Evolutionary conservation across 2,888 invertebrate species (phyloP), one percentile per base, ranked within the genome.

Genomic region (Drosophila maculinotata): DNA sequence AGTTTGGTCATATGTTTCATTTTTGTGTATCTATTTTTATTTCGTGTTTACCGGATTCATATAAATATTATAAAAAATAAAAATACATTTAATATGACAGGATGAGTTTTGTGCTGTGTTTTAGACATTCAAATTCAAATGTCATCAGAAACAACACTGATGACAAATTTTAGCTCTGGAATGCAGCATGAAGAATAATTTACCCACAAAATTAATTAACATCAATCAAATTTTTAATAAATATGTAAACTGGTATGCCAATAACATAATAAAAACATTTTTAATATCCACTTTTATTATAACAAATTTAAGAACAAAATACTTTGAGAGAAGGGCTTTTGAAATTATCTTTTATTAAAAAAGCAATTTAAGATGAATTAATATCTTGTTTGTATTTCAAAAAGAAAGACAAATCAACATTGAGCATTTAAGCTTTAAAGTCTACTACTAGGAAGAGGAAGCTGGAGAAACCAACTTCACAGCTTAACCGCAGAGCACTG

Each of bases 401-500:
- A 23, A 12, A 17, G 20, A 17, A 30, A 8, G 30, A 2, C 4
- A 30, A 42, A 23, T 33, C 48, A 10, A 54, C 26, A 36, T 17
- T 57, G n/a, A 2, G 35, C 20, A 12, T 15, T 25, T 10, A 35
- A 31, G 30, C 12, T 25, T 20, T 36, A 47, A 15, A 20, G 25
- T 17, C 10, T 8, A 5, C 20, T 35, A 12, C 39, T 12, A 20
- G 20, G 2, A 20, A 20, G 4, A 2, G 20, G 26, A 15, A 39
- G 38, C 31, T 48, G 33, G 0, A 23, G 9, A 12, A 25, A 20
- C 38, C 49, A 53, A 49, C 28, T 52, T 38, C 33, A 42, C 39
- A 39, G 57, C 57, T 62, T 52, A 62, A 51, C 79, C 72, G 12
- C 81, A 62, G 39, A 54, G 60, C 64, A 59, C 69, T 73, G 81